These are phyloP conservation scores for Rhimphoctona megacephalus DNA, from an alignment of 2,888 invertebrate species.

Conservation along the genomic window DNA sequence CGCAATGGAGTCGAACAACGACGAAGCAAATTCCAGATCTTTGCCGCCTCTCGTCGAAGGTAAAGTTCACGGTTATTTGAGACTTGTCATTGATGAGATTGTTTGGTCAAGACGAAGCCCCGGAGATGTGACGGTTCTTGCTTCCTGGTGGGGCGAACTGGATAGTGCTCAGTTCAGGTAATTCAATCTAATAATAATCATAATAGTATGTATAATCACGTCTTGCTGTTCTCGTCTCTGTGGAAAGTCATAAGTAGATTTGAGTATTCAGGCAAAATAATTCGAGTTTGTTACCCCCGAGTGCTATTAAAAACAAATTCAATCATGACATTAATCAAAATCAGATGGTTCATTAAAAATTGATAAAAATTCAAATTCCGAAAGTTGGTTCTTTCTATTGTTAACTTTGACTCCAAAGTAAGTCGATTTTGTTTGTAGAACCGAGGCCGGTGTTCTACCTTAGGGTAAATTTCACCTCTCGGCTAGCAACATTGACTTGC, in stretches of 20 bases:
- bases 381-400: neutral
- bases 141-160: constrained; percentile 83
- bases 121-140: constrained; percentile 79
- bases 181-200: constrained; percentile 42
- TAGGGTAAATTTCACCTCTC: no score
- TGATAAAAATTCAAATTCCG: neutral
- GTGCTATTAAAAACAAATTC: neutral
- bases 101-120: constrained; percentile 79
- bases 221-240: neutral
- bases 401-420: neutral
- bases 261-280: neutral
- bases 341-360: neutral
- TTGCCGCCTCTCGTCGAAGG: constrained; percentile 83
- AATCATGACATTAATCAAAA: neutral
- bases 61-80: constrained; percentile 81
- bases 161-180: constrained; percentile 81
- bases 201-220: neutral
- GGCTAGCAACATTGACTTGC: no score
- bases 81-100: constrained; percentile 81
- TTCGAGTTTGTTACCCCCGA: neutral
- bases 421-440: neutral
- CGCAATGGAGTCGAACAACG: constrained; percentile 77
- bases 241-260: neutral
- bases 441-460: no score
- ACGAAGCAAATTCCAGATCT: constrained; percentile 75